Evolutionary conservation across 2,888 invertebrate species (phyloP), one percentile per base, ranked within the genome.

Genomic region (Hydropsyche betteni): DNA sequence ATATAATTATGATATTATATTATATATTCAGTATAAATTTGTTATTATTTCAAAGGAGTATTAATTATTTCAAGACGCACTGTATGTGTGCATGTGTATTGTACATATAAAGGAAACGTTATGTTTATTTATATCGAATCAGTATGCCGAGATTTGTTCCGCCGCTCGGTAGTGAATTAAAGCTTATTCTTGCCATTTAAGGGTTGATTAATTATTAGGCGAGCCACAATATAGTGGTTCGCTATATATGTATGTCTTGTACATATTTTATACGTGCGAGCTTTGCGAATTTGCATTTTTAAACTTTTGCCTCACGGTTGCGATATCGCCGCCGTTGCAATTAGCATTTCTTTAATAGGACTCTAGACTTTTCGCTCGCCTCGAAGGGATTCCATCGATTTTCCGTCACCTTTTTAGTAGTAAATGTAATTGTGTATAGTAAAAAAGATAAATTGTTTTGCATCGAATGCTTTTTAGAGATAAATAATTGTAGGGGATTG

Each of bases 371-470:
- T 44, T 44, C 44, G 44, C 44, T 10, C 7, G 7, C 10, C 10
- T 4, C 44, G 6, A 44, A 8, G 44, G 44, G 44, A 44, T 44
- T 44, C 10, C 7, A 4, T 44, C 44, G 44, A 10, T 51, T 52
- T 12, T 14, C 53, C 5, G 44, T 51, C 58, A 53, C 72, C 72
- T 10, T 34, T 72, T 36, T 34, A 58, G 71, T 14, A 14, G 61
- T 36, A 61, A 73, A 8, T 44, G 44, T 44, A 44, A 8, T 6
- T 44, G 44, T 44, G 4, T 44, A 44, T 44, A 44, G 44, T 1
- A 10, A 64, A 36, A 68, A 74, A 68, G 74, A 74, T 44, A 74
- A 64, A 68, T 74, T 68, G 68, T 74, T 68, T 68, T 64, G 74
- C 68, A 74, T 74, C 74, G 51, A 52, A 64, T 34, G 74, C 34